Percentiles rank a stretch among this genome's conserved stretches.
Evolutionary conservation across 2,113 vertebrate species (phyloP).

Genomic region (Oncorhynchus kisutch): DNA sequence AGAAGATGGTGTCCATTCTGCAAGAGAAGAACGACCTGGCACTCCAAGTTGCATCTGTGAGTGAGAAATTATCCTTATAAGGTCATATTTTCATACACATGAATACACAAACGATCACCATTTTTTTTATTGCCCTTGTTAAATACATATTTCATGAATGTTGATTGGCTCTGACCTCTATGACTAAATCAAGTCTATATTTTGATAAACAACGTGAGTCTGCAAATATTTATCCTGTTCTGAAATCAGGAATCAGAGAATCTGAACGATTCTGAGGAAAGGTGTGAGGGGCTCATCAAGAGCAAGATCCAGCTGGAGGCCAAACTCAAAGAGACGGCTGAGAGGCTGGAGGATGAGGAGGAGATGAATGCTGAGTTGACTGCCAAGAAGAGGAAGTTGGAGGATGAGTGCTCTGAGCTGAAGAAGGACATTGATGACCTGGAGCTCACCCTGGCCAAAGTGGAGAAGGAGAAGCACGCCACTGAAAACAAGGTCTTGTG

Average conservation of each 20-base stretch:
- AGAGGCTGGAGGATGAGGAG: background rate
- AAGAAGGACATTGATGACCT: slow-evolving; percentile 4
- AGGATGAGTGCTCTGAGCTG: background rate
- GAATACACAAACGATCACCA: too few relatives aligned
- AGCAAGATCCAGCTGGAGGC: slow-evolving; percentile 1
- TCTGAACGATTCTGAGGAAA: background rate
- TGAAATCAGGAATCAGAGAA: background rate
- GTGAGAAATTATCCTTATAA: background rate
- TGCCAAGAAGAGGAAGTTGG: background rate
- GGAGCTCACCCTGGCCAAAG: background rate
- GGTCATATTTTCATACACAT: too few relatives aligned
- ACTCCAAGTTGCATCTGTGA: background rate
- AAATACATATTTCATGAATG: background rate
- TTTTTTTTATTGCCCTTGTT: too few relatives aligned
- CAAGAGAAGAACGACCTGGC: background rate
- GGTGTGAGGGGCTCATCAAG: background rate
- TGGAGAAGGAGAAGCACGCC: slow-evolving; percentile 3
- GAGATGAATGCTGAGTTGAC: background rate
- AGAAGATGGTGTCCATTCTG: background rate
- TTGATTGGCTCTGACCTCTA: too few relatives aligned
- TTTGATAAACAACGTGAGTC: too few relatives aligned
- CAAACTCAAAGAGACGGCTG: background rate
- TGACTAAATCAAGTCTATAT: too few relatives aligned
- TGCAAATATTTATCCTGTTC: background rate
- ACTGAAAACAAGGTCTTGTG: background rate